These are phyloP conservation scores for Drosophila sechellia DNA, from an alignment of 1,140 invertebrate genomes.

Conservation along the genomic window DNA sequence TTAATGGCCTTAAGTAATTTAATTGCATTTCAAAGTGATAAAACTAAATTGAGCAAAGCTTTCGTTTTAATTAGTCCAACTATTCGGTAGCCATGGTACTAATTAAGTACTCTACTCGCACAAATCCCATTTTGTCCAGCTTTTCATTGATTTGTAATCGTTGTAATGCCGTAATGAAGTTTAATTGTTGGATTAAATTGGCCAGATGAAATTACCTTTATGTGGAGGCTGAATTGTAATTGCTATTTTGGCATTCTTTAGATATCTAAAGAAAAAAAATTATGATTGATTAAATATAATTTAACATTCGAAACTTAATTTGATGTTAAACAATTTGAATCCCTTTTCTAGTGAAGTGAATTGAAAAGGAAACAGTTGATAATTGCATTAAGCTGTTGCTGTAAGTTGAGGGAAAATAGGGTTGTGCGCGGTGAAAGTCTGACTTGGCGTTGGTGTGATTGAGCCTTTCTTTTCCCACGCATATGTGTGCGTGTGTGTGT, in stretches of 20 bases:
- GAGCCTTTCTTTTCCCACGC: constrained; percentile 24
- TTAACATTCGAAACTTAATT: neutral
- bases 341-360: constrained; percentile 5
- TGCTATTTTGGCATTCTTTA: constrained; percentile 5
- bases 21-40: neutral
- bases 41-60: constrained; percentile 3
- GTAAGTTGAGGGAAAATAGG: neutral
- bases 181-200: constrained; percentile 9
- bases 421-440: constrained; percentile 5
- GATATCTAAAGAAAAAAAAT: neutral
- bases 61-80: constrained; percentile 14
- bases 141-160: constrained; percentile 18
- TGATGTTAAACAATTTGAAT: neutral
- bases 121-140: constrained; percentile 18
- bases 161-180: constrained; percentile 8
- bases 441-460: constrained; percentile 16
- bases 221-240: neutral
- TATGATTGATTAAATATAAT: no score
- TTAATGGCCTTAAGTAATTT: neutral
- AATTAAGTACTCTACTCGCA: constrained; percentile 11
- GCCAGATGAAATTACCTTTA: neutral
- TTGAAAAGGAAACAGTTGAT: constrained; percentile 26
- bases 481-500: constrained; percentile 48
- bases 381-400: constrained; percentile 51
- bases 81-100: constrained; percentile 4